Conservation (phyloP, 2,888 invertebrate genomes). For the Lasioglossum marginatum region DNA sequence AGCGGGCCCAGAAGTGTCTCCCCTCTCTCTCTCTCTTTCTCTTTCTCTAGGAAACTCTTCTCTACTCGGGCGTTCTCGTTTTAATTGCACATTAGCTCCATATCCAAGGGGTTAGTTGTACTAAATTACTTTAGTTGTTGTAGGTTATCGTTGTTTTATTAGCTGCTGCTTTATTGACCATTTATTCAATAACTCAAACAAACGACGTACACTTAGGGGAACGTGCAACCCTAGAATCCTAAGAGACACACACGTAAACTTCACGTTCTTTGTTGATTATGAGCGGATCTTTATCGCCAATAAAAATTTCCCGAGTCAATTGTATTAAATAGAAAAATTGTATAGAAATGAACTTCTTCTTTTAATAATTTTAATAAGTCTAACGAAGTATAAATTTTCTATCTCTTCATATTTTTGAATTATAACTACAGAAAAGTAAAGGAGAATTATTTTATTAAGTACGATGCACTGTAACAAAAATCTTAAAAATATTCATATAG, state of each 20-base stretch:
- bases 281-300: neutral
- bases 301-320: neutral
- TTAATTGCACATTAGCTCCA: conserved; percentile 49
- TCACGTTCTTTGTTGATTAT: neutral
- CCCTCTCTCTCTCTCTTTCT: neutral
- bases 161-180: neutral
- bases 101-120: conserved; percentile 9
- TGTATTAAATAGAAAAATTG: no score
- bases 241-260: neutral
- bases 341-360: neutral
- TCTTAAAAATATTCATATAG: no score
- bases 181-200: neutral
- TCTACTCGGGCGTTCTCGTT: conserved; percentile 36
- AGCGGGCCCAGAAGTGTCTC: conserved; percentile 28
- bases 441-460: no score
- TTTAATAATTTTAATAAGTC: neutral
- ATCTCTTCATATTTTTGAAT: no score
- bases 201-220: neutral
- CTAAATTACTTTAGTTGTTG: neutral
- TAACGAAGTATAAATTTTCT: no score
- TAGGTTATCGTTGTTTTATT: neutral
- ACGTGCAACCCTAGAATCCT: neutral
- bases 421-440: no score
- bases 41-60: conserved; percentile 8
- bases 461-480: no score